Conservation (phyloP, 2,888 invertebrate species). For the Drosophila stalkeri region DNA sequence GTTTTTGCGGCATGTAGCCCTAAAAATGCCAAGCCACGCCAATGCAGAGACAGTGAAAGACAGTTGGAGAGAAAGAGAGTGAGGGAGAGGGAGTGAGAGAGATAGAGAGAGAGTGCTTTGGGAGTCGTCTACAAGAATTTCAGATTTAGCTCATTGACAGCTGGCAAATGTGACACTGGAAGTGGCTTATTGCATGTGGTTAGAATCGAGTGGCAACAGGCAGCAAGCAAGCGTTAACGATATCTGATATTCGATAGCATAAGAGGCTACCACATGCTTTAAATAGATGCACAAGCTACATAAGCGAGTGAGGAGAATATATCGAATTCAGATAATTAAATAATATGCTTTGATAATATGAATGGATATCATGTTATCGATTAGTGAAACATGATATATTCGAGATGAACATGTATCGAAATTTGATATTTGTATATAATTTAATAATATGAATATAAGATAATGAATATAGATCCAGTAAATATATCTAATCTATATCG, state of each 20-base stretch:
- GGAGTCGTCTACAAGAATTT: slow-evolving; percentile 29
- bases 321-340: neutral
- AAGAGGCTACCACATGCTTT: slow-evolving; percentile 49
- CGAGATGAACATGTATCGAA: no score
- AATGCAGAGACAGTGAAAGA: neutral
- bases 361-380: no score
- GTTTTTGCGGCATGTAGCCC: slow-evolving; percentile 76
- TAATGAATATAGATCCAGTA: no score
- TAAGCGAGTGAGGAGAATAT: neutral
- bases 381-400: no score
- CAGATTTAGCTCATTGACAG: slow-evolving; percentile 15
- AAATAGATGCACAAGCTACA: slow-evolving; percentile 13
- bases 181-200: slow-evolving; percentile 54
- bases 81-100: neutral
- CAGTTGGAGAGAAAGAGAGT: no score
- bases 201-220: slow-evolving; percentile 16
- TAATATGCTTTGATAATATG: neutral
- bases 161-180: slow-evolving; percentile 39
- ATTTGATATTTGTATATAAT: no score
- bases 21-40: slow-evolving; percentile 65
- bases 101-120: neutral
- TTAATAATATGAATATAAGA: no score
- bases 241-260: slow-evolving; percentile 49
- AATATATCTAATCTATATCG: no score
- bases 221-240: slow-evolving; percentile 38